Evolutionary conservation across 2,797 vertebrate genomes (phyloP), one percentile per base, ranked within the genome.

Genomic region (Hippocampus kuda): DNA sequence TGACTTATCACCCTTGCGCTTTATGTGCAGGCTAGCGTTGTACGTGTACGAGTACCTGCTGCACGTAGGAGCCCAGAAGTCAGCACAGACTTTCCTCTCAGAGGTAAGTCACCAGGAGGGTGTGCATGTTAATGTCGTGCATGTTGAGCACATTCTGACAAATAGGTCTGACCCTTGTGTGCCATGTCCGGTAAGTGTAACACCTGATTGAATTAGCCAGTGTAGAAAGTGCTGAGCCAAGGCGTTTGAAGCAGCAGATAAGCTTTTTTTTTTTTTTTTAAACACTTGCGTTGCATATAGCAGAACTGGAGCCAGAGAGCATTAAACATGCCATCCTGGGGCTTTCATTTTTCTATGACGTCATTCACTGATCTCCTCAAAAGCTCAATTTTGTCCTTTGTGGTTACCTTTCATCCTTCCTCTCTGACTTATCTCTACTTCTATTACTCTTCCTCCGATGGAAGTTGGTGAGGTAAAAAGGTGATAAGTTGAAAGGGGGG

Each of bases 41-140:
- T 98, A 98, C 48, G 96, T 98, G 77, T 98, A 98, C 79, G 96
- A 98, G 84, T 98, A 98, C 88, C 92, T 98, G 90, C 95, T 98
- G 86, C 96, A 98, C 90, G 95, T 98, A 84, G 96, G 96, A 90
- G 96, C 96, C 75, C 95, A 98, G 93, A 98, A 98, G 91, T 98
- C 95, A 64, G 96, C 96, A 80, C 96, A 98, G 90, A 98, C 96
- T 9, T 98, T 98, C 88, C 92, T 98, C 75, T 98, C 96, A 86
- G 96, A 98, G 96, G 96, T 98, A 91, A 85, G 95, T 67, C 27
- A 51, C 49, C 18, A 49, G 15, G 38, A 49, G 18, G 64, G 4
- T 30, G 26, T 53, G 16, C 34, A 38, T 30, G 49, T 53, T 20
- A 1, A 51, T 66, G 65, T 48, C n/a, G 42, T 48, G 48, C 26